Base-by-base conservation (phyloP, 2,888 invertebrate species). In the Tachystola acroxantha region DNA sequence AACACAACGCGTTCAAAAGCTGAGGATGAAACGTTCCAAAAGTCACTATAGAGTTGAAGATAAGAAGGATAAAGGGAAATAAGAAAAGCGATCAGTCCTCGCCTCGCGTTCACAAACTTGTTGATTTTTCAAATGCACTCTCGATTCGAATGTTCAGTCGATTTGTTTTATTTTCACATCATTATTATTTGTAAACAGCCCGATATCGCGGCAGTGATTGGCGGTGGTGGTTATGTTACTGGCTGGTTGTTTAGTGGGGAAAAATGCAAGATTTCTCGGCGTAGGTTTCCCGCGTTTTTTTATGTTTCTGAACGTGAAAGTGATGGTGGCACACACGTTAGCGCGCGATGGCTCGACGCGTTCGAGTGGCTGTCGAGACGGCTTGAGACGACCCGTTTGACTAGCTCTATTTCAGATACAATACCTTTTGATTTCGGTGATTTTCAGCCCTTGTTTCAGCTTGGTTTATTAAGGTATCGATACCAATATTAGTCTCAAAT, bases 221-320 rank as follows among this genome's bases (percentile, higher is more conserved):
- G 28, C 53, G 50, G 46, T 45, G 54, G 48, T 50, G 48, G 51
- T 63, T 55, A 56, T 56, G 45, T 46, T 58, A 64, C 53, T 62
- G 58, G 46, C 38, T 52, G 58, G 46, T 39, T 52, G 50, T 46
- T 55, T 48, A 47, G 47, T 56, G 50, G 48, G 53, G 57, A 58
- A 63, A 64, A 66, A 64, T 60, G 51, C 48, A 41, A 61, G 60
- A 62, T 69, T 64, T 69, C 61, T 62, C 53, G 54, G n/a, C 45
- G 46, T 42, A 53, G 56, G 55, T 60, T 72, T 73, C 64, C 67
- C 80, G 73, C 69, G 70, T 45, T 60, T 64, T 46, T 60, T 63
- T 65, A 47, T 51, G 60, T 57, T 56, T 55, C 47, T 52, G 51
- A 64, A 64, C 64, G 76, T 75, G 82, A 85, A 84, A 81, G 81